Conservation (phyloP, 2,888 invertebrate species). For the Rhabditoides inermis region DNA sequence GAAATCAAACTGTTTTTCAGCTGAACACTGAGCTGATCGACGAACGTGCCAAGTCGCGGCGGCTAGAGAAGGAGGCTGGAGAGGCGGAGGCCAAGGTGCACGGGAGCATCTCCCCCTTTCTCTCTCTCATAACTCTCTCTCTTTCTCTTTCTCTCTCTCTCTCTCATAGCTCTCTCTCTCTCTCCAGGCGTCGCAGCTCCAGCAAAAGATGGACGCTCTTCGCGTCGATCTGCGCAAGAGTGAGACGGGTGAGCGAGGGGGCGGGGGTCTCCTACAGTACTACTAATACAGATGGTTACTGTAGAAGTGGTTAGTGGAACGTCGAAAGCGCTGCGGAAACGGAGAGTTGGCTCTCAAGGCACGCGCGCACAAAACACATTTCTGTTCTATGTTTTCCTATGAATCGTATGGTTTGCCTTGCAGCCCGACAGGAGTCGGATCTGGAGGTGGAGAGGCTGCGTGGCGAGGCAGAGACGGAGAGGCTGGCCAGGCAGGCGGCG, state of each 20-base stretch:
- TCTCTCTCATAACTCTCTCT: too few species aligned
- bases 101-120: constrained; percentile 5
- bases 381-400: neutral
- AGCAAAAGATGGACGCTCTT: too few species aligned
- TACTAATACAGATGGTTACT: too few species aligned
- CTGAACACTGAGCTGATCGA: constrained; percentile 63
- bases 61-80: constrained; percentile 10
- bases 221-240: constrained; percentile 11
- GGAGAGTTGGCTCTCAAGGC: too few species aligned
- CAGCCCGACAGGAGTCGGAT: constrained; percentile 11
- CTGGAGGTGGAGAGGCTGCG: constrained; percentile 15
- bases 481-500: constrained; percentile 17
- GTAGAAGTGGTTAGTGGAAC: too few species aligned
- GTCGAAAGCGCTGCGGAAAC: too few species aligned
- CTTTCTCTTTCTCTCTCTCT: too few species aligned
- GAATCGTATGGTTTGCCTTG: neutral
- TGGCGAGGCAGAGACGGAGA: constrained; percentile 16
- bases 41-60: constrained; percentile 77
- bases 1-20: constrained; percentile 19
- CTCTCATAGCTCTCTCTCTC: too few species aligned
- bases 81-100: constrained; percentile 18
- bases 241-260: constrained; percentile 7
- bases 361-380: too few species aligned
- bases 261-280: too few species aligned
- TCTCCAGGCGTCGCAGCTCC: too few species aligned